Base-by-base conservation (phyloP, 2,113 vertebrate genomes). In the Acrocephalus kingi region DNA sequence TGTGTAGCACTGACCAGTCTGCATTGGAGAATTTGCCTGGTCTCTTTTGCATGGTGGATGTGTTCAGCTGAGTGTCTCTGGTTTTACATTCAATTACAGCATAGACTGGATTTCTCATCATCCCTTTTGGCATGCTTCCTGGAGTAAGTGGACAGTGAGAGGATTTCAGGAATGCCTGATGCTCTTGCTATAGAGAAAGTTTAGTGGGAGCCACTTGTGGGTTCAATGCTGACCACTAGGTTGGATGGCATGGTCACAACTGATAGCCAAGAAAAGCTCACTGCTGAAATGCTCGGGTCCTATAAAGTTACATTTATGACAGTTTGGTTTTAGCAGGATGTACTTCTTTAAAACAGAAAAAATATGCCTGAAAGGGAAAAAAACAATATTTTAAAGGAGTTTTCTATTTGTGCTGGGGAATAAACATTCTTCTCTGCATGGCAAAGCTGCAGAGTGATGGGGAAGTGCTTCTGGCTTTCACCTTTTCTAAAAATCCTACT, bases 221-320 rank as follows among this genome's bases (percentile, higher is more conserved):
- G 93, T 82, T 97, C 89, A 66, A 11, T 45, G 76, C 87, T 87
- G 69, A 95, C 94, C 41, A 0, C 96, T 61, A 37, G 37, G 78
- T 93, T 63, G 77, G 75, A 79, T 72, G 23, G 3, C 93, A 76
- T 3, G 28, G 76, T 92, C 66, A 58, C 72, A 68, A 20, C 74
- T 92, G 78, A 90, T 93, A 63, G 96, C 96, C 97, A 97, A 97
- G 96, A 91, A 96, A 94, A 97, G 95, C 46, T 0, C 55, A 7
- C 94, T 85, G 80, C 95, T 87, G 91, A 89, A 97, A 82, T 54
- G 73, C 78, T 90, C 64, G 39, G 95, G 84, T 92, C 94, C 90
- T 72, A 6, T 88, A 89, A 79, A 30, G 78, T 84, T 95, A 84
- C 77, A 28, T 91, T 87, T 78, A 45, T 89, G 89, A 91, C 89